A percentile compares a stretch with the other conserved stretches of the same genome.
These are phyloP conservation scores for Sebastes nivosus DNA, from an alignment of 2,797 vertebrate species.

Conservation along the genomic window DNA sequence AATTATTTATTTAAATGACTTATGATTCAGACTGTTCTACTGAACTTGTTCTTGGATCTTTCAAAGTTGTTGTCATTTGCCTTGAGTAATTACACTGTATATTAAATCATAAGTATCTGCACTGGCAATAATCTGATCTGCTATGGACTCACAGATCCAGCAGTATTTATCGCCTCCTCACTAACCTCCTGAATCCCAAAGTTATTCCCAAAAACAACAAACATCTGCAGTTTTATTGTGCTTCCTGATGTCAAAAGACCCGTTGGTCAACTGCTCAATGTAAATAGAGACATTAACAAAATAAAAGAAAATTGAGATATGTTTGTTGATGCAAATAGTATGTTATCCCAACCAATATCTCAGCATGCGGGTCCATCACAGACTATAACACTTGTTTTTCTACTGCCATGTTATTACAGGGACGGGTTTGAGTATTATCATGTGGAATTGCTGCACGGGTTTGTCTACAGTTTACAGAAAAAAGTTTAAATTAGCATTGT, in stretches of 20 bases:
- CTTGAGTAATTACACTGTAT: not conserved
- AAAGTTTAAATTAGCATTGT: constrained; percentile 31
- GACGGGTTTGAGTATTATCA: constrained; percentile 31
- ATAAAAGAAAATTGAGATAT: not conserved
- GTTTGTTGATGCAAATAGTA: not conserved
- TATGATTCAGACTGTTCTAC: not conserved
- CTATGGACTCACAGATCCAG: not conserved
- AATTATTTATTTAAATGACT: not conserved
- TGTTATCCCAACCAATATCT: not conserved
- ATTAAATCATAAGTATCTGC: not conserved
- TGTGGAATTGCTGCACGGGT: constrained; percentile 52
- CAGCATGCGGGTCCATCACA: not conserved
- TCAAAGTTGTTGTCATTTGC: not conserved
- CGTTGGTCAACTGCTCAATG: not conserved
- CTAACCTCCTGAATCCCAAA: not conserved
- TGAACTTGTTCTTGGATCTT: constrained; percentile 5
- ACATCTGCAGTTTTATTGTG: not conserved
- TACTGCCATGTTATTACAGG: constrained; percentile 40
- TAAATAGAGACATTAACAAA: not conserved
- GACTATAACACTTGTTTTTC: not conserved
- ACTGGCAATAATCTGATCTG: not conserved
- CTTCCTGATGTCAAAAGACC: not conserved
- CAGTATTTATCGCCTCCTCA: not conserved
- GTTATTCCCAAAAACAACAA: not conserved
- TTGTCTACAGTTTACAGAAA: constrained; percentile 71